Percentiles rank a stretch among this genome's conserved stretches.
These are phyloP conservation scores for Ernsta delagoae DNA, from an alignment of 2,888 invertebrate species.

Conservation along the genomic window DNA sequence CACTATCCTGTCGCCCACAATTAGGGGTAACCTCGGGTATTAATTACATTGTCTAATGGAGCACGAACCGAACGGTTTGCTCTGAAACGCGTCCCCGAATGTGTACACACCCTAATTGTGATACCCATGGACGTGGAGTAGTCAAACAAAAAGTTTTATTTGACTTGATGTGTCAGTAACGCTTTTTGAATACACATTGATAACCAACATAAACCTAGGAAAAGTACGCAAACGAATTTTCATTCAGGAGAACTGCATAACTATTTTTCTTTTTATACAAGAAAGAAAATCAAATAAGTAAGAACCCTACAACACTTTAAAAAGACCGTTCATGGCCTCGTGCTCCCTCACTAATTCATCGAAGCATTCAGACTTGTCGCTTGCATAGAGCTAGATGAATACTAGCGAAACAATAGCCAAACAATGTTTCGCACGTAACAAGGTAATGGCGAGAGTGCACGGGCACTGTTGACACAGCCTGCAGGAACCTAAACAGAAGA, in stretches of 20 bases:
- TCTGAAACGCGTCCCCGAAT: slow-evolving; percentile 62
- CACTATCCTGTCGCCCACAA: slow-evolving; percentile 72
- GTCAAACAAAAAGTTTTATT: slow-evolving; percentile 31
- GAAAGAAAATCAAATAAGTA: too few relatives aligned
- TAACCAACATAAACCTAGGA: too few relatives aligned
- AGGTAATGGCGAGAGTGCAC: slow-evolving; percentile 67
- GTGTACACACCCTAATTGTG: slow-evolving; percentile 60
- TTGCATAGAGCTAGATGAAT: background rate
- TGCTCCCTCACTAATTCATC: slow-evolving; percentile 25
- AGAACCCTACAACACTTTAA: too few relatives aligned
- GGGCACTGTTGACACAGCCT: slow-evolving; percentile 67
- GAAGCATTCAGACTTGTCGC: slow-evolving; percentile 39
- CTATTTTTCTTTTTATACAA: too few relatives aligned
- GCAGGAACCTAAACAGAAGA: slow-evolving; percentile 59
- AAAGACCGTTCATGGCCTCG: background rate
- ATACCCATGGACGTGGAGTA: slow-evolving; percentile 14
- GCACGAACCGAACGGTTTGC: slow-evolving; percentile 66
- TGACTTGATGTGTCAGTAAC: background rate
- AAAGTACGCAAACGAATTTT: too few relatives aligned
- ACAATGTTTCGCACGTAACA: slow-evolving; percentile 76
- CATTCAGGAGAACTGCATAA: too few relatives aligned
- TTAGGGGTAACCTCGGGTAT: slow-evolving; percentile 77
- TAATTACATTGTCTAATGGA: slow-evolving; percentile 83
- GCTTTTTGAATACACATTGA: slow-evolving; percentile 8
- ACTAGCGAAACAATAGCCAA: slow-evolving; percentile 68